These are phyloP conservation scores for Caloenas nicobarica DNA, from an alignment of 2,113 vertebrate species.

Conservation along the genomic window DNA sequence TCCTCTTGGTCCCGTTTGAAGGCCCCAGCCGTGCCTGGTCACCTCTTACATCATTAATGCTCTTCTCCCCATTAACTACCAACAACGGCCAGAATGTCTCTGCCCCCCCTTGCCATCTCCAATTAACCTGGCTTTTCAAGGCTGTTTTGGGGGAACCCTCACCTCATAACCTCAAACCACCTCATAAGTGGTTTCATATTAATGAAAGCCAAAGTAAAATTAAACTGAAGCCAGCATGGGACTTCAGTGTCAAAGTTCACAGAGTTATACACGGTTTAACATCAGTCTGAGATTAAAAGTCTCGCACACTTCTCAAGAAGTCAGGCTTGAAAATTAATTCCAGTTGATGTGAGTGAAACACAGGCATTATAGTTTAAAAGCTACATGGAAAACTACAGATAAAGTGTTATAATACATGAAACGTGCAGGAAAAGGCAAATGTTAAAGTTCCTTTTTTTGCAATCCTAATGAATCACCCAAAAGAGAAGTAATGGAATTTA, in stretches of 20 bases:
- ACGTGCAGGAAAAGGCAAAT: not conserved
- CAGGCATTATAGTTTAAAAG: not conserved
- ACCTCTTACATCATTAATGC: not conserved
- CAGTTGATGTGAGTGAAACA: not conserved
- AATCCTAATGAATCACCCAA: not conserved
- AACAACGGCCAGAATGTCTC: not conserved
- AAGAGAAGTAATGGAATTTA: not conserved
- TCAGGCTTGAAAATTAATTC: not conserved
- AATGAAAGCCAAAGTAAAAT: not conserved
- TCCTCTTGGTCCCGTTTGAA: not conserved
- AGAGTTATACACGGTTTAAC: not conserved
- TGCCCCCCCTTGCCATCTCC: not conserved
- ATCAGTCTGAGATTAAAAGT: not conserved
- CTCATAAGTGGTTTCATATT: not conserved
- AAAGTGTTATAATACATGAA: not conserved
- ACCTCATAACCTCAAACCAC: too few species aligned
- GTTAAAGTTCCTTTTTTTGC: not conserved
- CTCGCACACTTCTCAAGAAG: not conserved
- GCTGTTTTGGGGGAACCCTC: not conserved
- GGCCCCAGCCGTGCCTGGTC: not conserved
- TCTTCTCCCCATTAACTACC: not conserved
- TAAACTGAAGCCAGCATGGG: not conserved
- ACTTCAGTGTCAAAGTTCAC: not conserved
- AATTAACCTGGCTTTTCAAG: not conserved
- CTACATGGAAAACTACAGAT: not conserved